A percentile compares a stretch with the other conserved stretches of the same genome.
Evolutionary conservation across 2,888 invertebrate genomes (phyloP).

Genomic region (Drosophila buzzatii): DNA sequence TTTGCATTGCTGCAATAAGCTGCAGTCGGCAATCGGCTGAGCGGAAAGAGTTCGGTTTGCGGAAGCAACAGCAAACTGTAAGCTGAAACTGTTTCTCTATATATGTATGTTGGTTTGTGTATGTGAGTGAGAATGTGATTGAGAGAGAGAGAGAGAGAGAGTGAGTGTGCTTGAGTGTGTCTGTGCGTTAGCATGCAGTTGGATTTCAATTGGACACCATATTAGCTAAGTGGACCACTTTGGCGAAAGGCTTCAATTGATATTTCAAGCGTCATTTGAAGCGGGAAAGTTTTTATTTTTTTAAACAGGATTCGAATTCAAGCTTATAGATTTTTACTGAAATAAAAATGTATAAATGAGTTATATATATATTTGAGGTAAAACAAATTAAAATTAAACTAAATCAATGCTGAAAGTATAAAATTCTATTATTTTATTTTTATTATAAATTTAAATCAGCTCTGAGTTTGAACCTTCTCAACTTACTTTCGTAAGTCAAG

Average conservation of each 20-base stretch:
- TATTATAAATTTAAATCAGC: not conserved
- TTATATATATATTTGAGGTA: too few species aligned
- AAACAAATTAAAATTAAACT: not conserved
- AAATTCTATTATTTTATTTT: not conserved
- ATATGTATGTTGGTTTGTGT: not conserved
- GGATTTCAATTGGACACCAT: conserved; percentile 8
- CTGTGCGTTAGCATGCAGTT: conserved; percentile 15
- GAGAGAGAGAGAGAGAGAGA: not conserved
- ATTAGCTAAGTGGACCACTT: conserved; percentile 7
- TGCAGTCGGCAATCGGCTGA: conserved; percentile 19
- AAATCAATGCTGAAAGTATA: not conserved
- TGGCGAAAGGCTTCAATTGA: not conserved
- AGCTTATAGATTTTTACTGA: not conserved
- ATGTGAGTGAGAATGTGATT: not conserved
- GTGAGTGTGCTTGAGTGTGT: not conserved
- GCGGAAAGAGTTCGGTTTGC: conserved; percentile 5
- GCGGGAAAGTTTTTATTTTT: not conserved
- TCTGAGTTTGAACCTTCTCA: not conserved
- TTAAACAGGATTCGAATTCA: not conserved
- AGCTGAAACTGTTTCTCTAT: conserved; percentile 45
- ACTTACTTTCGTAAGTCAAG: not conserved
- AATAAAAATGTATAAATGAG: too few species aligned
- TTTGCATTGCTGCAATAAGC: conserved; percentile 49
- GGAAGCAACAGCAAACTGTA: conserved; percentile 30
- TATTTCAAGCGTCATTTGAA: conserved; percentile 1